phyloP scores from a whole-genome alignment of 2,888 invertebrate species.

The Rhopalosiphum nymphaeae region DNA sequence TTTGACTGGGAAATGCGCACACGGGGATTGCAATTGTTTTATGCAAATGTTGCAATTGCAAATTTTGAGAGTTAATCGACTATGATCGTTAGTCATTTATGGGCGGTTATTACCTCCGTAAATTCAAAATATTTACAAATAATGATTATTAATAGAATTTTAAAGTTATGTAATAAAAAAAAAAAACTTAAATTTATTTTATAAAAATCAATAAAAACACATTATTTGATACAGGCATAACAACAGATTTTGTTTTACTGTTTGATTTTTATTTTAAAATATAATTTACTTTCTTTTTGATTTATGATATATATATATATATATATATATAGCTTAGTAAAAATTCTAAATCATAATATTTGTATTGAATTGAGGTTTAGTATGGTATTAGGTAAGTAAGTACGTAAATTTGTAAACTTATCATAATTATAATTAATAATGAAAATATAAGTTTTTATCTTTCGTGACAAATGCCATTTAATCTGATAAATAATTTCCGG shows the following conservation, averaged over 20 bases:
- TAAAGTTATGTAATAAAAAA: background rate
- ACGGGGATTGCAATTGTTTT: background rate
- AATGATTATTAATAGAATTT: background rate
- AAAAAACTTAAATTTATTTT: background rate
- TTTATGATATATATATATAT: too few species aligned
- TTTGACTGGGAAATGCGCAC: background rate
- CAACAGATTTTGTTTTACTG: background rate
- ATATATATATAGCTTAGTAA: background rate
- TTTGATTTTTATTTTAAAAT: background rate
- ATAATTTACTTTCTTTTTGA: background rate
- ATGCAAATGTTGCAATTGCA: background rate
- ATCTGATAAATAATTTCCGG: too few species aligned
- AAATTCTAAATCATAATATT: background rate
- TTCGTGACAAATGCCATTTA: too few species aligned
- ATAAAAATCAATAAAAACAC: background rate
- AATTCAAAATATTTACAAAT: background rate
- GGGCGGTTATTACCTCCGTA: background rate
- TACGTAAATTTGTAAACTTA: background rate
- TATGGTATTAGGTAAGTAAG: background rate
- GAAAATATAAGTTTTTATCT: too few species aligned
- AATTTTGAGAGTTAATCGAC: background rate
- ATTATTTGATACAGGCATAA: background rate
- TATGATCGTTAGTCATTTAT: background rate
- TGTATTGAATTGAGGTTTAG: background rate
- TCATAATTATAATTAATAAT: too few species aligned